Conservation (phyloP, 2,797 vertebrate genomes). For the Oreochromis mossambicus region DNA sequence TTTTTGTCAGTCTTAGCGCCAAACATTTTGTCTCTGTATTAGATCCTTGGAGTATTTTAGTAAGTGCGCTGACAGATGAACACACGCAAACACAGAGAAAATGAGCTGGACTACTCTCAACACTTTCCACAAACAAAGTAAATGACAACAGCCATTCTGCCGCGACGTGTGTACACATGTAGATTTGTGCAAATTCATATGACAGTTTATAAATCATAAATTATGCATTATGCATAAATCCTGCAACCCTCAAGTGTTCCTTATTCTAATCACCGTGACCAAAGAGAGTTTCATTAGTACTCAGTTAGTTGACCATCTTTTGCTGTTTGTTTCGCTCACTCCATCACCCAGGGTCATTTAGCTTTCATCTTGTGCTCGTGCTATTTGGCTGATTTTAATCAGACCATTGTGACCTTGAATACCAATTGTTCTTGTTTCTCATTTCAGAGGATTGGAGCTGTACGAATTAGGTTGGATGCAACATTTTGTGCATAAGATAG, state of each 20-base stretch:
- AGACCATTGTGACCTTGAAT: slow-evolving; percentile 38
- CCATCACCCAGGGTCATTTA: slow-evolving; percentile 48
- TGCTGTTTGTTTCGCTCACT: slow-evolving; percentile 47
- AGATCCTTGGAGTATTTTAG: not conserved
- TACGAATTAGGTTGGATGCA: not conserved
- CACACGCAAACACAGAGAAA: slow-evolving; percentile 3
- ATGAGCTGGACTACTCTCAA: slow-evolving; percentile 48
- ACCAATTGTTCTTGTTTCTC: not conserved
- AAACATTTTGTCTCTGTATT: not conserved
- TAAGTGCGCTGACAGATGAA: not conserved
- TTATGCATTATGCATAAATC: slow-evolving; percentile 22
- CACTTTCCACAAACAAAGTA: slow-evolving; percentile 47
- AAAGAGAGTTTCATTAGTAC: slow-evolving; percentile 52
- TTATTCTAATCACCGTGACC: slow-evolving; percentile 24
- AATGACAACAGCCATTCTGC: slow-evolving; percentile 46
- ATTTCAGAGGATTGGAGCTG: not conserved
- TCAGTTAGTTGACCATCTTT: slow-evolving; percentile 45
- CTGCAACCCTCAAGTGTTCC: slow-evolving; percentile 6
- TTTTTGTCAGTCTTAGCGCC: not conserved
- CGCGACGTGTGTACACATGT: slow-evolving; percentile 11
- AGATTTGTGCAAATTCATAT: slow-evolving; percentile 37
- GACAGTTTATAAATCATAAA: slow-evolving; percentile 38
- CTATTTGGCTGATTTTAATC: slow-evolving; percentile 58
- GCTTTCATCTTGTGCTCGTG: slow-evolving; percentile 42
- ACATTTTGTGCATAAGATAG: not conserved